Conservation (phyloP, 2,888 invertebrate species). For the Coelopa pilipes region DNA sequence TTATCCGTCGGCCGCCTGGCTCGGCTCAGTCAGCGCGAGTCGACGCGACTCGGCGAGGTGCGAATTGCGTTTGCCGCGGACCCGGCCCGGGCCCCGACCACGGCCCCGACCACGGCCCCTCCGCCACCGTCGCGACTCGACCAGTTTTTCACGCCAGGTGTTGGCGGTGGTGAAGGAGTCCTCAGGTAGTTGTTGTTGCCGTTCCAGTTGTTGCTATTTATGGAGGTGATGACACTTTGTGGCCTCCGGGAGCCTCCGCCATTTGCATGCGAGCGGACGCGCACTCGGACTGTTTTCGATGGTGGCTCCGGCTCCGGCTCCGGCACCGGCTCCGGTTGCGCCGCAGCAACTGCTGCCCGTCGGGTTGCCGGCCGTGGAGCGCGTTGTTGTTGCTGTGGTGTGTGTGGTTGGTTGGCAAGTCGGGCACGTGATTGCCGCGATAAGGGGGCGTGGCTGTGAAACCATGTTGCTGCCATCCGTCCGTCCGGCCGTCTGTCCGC, state of each 20-base stretch:
- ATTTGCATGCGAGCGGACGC: constrained; percentile 35
- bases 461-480: constrained; percentile 8
- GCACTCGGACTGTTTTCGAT: background rate
- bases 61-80: background rate
- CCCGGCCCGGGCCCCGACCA: background rate
- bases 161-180: constrained; percentile 36
- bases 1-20: background rate
- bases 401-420: constrained; percentile 39
- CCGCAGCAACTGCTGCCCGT: background rate
- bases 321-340: background rate
- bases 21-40: background rate
- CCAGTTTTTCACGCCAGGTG: constrained; percentile 34
- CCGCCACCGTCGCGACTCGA: constrained; percentile 1
- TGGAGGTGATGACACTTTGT: constrained; percentile 40
- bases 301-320: background rate
- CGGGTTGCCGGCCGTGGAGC: constrained; percentile 24
- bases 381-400: constrained; percentile 27
- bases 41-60: background rate
- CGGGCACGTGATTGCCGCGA: constrained; percentile 10
- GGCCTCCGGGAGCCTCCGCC: constrained; percentile 27
- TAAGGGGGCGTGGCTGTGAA: constrained; percentile 22
- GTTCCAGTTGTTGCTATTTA: constrained; percentile 28
- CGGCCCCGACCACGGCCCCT: background rate
- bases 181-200: constrained; percentile 9
- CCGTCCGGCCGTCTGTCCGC: background rate